Conservation (phyloP, 2,113 vertebrate species). For the Paramisgurnus dabryanus region DNA sequence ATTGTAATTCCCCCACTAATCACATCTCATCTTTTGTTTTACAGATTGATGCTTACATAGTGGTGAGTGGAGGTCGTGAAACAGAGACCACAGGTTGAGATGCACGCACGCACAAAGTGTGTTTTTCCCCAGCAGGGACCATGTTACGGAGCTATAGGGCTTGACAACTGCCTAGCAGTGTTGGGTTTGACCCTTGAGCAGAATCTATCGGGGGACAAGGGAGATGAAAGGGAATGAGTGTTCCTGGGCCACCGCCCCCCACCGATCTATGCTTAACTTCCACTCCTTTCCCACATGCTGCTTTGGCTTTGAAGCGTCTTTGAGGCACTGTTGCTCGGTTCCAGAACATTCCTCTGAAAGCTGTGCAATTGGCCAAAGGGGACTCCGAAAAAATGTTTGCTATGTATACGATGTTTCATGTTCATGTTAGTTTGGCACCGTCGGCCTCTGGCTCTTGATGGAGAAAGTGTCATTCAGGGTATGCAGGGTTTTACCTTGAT, state of each 20-base stretch:
- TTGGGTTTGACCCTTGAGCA: conserved; percentile 50
- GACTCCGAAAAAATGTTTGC: conserved; percentile 42
- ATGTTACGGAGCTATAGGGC: conserved; percentile 70
- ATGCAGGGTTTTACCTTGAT: conserved; percentile 44
- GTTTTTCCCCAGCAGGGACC: conserved; percentile 58
- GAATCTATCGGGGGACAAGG: neutral
- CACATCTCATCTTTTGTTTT: conserved; percentile 52
- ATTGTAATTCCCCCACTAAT: conserved; percentile 21
- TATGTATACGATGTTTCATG: conserved; percentile 35
- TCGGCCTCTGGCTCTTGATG: conserved; percentile 12
- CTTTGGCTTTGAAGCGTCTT: conserved; percentile 45
- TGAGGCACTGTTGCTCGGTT: conserved; percentile 30
- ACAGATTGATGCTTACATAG: conserved; percentile 87
- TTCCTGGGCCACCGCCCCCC: conserved; percentile 25
- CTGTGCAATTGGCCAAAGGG: conserved; percentile 46
- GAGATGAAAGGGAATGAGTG: conserved; percentile 68
- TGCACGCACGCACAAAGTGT: conserved; percentile 61
- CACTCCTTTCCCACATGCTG: conserved; percentile 33
- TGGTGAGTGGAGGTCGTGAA: conserved; percentile 81
- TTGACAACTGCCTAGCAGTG: conserved; percentile 69
- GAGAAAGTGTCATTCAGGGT: conserved; percentile 30
- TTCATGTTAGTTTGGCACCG: conserved; percentile 46
- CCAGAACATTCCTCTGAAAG: conserved; percentile 39
- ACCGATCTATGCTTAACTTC: conserved; percentile 16
- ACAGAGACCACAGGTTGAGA: conserved; percentile 62